Percentiles rank a stretch among this genome's conserved stretches.
These are phyloP conservation scores for Pararge aegeria DNA, from an alignment of 1,140 invertebrate genomes.

Conservation along the genomic window DNA sequence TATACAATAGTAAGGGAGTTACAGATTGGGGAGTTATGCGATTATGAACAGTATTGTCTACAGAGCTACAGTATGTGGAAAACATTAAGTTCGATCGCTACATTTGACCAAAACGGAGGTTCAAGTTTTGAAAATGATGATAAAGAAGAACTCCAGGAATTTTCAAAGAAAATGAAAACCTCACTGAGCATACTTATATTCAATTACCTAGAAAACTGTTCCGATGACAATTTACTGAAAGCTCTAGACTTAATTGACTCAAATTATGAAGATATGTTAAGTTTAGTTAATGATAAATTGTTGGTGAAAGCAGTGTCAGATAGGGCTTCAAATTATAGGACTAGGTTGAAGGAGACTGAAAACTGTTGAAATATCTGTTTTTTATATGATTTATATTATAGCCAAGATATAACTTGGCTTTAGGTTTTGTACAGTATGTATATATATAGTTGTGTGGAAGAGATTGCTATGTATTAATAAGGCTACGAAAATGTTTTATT, in stretches of 20 bases:
- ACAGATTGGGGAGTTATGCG: conserved; percentile 36
- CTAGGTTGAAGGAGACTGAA: conserved; percentile 52
- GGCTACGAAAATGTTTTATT: too few species aligned
- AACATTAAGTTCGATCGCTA: conserved; percentile 41
- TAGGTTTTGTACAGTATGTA: too few species aligned
- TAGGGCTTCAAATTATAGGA: conserved; percentile 48
- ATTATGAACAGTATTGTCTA: conserved; percentile 43
- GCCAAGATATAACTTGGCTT: too few species aligned
- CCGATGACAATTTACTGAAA: conserved; percentile 42
- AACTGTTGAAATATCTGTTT: conserved; percentile 38
- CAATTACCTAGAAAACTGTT: conserved; percentile 51
- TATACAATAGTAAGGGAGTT: conserved; percentile 49
- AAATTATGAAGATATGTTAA: conserved; percentile 54
- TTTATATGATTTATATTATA: background rate
- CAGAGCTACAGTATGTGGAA: conserved; percentile 58
- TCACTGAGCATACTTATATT: conserved; percentile 49
- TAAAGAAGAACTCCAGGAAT: conserved; percentile 49
- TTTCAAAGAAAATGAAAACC: conserved; percentile 48
- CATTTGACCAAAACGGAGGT: conserved; percentile 40
- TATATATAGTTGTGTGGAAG: too few species aligned
- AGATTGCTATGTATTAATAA: too few species aligned
- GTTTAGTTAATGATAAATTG: conserved; percentile 37
- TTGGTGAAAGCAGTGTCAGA: conserved; percentile 38
- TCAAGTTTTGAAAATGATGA: conserved; percentile 59
- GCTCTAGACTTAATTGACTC: conserved; percentile 42